These are phyloP conservation scores for Camponotus floridanus DNA, from an alignment of 1,140 invertebrate species.

Conservation along the genomic window DNA sequence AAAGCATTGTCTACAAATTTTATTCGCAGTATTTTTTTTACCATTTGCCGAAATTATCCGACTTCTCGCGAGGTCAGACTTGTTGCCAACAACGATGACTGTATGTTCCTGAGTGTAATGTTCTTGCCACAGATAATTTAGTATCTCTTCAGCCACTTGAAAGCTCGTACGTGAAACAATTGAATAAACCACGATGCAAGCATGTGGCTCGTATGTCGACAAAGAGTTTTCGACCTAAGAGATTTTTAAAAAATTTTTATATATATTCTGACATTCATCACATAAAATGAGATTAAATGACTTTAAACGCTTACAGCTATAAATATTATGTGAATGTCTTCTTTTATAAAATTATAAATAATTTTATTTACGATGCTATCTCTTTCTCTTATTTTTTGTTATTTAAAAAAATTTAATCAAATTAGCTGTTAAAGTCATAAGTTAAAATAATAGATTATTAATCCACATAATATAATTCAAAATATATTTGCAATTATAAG, in stretches of 20 bases:
- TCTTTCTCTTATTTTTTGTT: not conserved
- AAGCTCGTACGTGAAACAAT: conserved; percentile 93
- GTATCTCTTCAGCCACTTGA: conserved; percentile 91
- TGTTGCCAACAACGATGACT: conserved; percentile 97
- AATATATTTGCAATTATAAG: conserved; percentile 1
- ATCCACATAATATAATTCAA: not conserved
- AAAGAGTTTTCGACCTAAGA: conserved; percentile 93
- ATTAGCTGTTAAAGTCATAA: not conserved
- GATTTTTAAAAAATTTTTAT: not conserved
- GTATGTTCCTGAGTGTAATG: conserved; percentile 93
- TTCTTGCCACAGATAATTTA: conserved; percentile 93
- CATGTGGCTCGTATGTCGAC: conserved; percentile 95
- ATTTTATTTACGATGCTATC: not conserved
- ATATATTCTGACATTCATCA: not conserved
- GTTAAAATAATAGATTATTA: not conserved
- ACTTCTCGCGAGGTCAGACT: conserved; percentile 95
- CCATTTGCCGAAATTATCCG: conserved; percentile 93
- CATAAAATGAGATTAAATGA: not conserved
- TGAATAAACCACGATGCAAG: conserved; percentile 96
- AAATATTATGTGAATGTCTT: not conserved
- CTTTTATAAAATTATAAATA: conserved; percentile 7
- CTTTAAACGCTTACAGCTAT: not conserved
- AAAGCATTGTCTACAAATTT: not conserved
- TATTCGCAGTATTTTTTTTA: conserved; percentile 86
- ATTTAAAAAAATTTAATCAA: not conserved